Evolutionary conservation across 2,797 vertebrate genomes (phyloP).

Genomic region (Champsocephalus gunnari): DNA sequence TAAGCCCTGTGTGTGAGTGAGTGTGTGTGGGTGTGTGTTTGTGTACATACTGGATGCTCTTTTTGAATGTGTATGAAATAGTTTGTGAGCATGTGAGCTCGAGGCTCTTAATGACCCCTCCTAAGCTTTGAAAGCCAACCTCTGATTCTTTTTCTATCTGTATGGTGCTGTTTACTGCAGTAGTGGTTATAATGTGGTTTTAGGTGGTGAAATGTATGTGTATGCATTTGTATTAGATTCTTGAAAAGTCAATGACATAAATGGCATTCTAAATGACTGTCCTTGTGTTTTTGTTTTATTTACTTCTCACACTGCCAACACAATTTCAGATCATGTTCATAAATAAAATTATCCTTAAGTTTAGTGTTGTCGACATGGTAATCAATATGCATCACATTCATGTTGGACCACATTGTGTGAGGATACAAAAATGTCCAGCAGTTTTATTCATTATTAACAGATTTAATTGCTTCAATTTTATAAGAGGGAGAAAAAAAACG

Average conservation of each 20-base stretch:
- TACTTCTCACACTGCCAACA: conserved; percentile 30
- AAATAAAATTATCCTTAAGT: neutral
- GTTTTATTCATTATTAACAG: neutral
- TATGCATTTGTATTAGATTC: conserved; percentile 86
- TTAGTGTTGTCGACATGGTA: neutral
- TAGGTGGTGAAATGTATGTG: conserved; percentile 82
- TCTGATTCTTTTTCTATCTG: conserved; percentile 75
- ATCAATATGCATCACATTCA: neutral
- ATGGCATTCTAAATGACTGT: conserved; percentile 78
- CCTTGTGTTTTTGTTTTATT: conserved; percentile 26
- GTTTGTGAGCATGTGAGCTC: conserved; percentile 68
- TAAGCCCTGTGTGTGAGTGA: conserved; percentile 48
- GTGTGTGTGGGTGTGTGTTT: conserved; percentile 20
- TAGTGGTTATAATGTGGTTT: conserved; percentile 83
- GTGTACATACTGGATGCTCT: conserved; percentile 60
- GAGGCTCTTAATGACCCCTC: conserved; percentile 54
- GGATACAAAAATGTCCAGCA: neutral
- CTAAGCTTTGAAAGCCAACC: conserved; percentile 72
- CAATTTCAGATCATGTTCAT: neutral
- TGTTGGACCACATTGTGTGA: neutral
- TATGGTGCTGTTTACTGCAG: conserved; percentile 83
- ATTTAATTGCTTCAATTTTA: neutral
- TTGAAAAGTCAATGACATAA: conserved; percentile 82
- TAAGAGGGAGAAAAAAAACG: neutral
- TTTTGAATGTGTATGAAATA: conserved; percentile 65